Percentiles rank a stretch among this genome's conserved stretches.
phyloP scores from a whole-genome alignment of 2,797 vertebrate species.

The Zenarchopterus dispar region DNA sequence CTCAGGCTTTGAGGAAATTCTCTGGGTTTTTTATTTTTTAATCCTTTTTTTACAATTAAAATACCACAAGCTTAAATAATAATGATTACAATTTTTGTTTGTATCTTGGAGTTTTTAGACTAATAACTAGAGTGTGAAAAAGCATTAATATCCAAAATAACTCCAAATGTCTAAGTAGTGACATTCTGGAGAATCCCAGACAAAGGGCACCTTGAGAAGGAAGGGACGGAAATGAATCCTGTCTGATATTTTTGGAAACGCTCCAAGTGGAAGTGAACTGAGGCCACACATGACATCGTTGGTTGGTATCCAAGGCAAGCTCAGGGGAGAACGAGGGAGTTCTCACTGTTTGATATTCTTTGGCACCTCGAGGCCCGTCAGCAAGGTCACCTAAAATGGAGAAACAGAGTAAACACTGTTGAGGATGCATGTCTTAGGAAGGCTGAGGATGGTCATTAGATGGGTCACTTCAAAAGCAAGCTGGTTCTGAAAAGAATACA shows the following conservation, averaged over 20 bases:
- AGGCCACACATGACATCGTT: background rate
- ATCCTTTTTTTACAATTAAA: background rate
- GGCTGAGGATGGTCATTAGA: too few relatives aligned
- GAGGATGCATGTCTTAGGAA: too few relatives aligned
- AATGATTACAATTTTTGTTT: background rate
- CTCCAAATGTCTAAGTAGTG: background rate
- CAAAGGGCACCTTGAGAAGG: too few relatives aligned
- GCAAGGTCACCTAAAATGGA: constrained; percentile 68
- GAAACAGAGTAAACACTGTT: background rate
- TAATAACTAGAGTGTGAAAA: background rate
- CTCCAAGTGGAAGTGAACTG: background rate
- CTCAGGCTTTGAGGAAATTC: background rate
- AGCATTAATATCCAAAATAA: background rate
- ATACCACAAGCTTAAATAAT: background rate
- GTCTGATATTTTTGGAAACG: background rate
- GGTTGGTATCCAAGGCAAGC: background rate
- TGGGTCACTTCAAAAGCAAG: too few relatives aligned
- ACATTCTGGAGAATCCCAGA: too few relatives aligned
- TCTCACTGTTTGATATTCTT: constrained; percentile 80
- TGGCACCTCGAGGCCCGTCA: constrained; percentile 93
- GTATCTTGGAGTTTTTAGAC: background rate
- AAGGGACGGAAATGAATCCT: background rate
- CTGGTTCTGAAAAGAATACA: too few relatives aligned
- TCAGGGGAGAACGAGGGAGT: background rate
- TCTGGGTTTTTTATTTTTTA: too few relatives aligned